Conservation (phyloP, 2,113 vertebrate genomes). For the Sula dactylatra region DNA sequence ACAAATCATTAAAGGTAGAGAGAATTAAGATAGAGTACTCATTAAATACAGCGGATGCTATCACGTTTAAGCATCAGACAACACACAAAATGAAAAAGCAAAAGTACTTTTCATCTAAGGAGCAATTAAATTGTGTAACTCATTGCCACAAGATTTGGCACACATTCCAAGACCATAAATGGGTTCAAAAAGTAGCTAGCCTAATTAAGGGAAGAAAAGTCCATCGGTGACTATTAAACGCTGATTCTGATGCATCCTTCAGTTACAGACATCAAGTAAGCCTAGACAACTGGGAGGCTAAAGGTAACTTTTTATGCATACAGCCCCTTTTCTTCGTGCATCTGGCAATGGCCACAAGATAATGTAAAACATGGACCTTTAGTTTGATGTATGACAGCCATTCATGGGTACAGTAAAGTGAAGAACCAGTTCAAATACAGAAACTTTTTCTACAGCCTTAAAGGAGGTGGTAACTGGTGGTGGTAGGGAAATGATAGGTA, state of each 20-base stretch:
- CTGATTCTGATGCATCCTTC: neutral
- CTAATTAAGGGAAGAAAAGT: neutral
- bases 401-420: neutral
- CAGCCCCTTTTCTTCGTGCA: neutral
- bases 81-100: neutral
- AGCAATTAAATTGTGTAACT: neutral
- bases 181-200: neutral
- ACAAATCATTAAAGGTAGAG: neutral
- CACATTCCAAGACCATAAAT: neutral
- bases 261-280: neutral
- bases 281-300: neutral
- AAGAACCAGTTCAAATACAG: neutral
- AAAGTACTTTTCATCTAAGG: neutral
- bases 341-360: neutral
- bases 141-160: neutral
- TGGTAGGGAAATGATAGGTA: neutral
- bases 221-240: neutral
- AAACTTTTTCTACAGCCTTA: neutral
- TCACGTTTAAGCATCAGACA: neutral
- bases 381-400: neutral
- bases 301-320: neutral
- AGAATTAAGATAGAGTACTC: neutral
- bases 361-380: neutral
- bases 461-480: neutral
- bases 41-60: neutral